Percentiles rank a stretch among this genome's conserved stretches.
These are phyloP conservation scores for Anaspis maculata DNA, from an alignment of 2,888 invertebrate species.

Conservation along the genomic window DNA sequence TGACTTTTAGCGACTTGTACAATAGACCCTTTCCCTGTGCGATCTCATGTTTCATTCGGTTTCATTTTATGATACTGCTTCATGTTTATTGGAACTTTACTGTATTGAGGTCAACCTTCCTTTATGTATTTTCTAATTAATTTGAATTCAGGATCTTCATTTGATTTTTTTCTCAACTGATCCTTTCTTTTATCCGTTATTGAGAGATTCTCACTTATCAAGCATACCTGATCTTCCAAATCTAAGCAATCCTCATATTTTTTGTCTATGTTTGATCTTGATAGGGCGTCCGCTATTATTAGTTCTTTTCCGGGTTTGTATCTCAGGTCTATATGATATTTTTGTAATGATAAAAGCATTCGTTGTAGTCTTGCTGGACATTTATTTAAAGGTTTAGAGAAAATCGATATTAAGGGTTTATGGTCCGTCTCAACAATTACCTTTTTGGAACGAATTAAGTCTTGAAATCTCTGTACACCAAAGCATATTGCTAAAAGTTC, in stretches of 20 bases:
- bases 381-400: slow-evolving; percentile 5
- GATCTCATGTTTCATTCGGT: slow-evolving; percentile 8
- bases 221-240: slow-evolving; percentile 11
- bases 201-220: slow-evolving; percentile 8
- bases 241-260: slow-evolving; percentile 8
- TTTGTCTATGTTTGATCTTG: slow-evolving; percentile 9
- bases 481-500: slow-evolving; percentile 24
- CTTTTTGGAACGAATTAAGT: slow-evolving; percentile 17
- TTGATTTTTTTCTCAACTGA: slow-evolving; percentile 9
- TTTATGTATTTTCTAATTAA: slow-evolving; percentile 17
- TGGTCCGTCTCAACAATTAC: slow-evolving; percentile 13
- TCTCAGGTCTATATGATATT: slow-evolving; percentile 7
- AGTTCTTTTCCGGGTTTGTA: slow-evolving; percentile 11
- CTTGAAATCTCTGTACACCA: slow-evolving; percentile 19
- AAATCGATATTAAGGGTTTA: slow-evolving; percentile 7
- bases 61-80: slow-evolving; percentile 12
- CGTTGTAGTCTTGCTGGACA: slow-evolving; percentile 8
- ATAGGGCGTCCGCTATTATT: slow-evolving; percentile 9
- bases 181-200: slow-evolving; percentile 10
- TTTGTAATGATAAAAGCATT: slow-evolving; percentile 8
- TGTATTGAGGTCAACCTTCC: slow-evolving; percentile 9
- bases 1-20: slow-evolving; percentile 15
- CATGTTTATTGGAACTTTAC: slow-evolving; percentile 2
- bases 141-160: slow-evolving; percentile 16
- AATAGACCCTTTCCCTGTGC: slow-evolving; percentile 14